Conservation (phyloP, 2,888 invertebrate species). For the Oscheius sp. region DNA sequence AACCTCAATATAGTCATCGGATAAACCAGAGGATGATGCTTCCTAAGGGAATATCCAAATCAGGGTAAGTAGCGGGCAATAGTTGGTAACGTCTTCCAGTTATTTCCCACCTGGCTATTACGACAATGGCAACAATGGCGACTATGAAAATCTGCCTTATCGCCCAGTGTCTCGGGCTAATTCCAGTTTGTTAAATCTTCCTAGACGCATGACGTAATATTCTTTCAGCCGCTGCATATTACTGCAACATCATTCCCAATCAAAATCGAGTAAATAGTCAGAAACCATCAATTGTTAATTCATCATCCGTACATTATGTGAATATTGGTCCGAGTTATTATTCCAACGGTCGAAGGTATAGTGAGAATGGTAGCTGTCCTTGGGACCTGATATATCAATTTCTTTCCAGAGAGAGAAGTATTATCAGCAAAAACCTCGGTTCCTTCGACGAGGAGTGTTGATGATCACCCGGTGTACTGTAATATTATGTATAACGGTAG, state of each 20-base stretch:
- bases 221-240: conserved; percentile 32
- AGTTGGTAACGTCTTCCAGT: background rate
- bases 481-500: conserved; percentile 4
- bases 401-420: conserved; percentile 7
- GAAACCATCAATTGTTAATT: background rate
- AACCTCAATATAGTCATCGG: conserved; percentile 12
- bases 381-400: background rate
- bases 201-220: background rate
- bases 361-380: conserved; percentile 7
- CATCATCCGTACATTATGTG: conserved; percentile 28
- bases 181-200: conserved; percentile 12
- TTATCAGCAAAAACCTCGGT: conserved; percentile 21
- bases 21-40: conserved; percentile 14
- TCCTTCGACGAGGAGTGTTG: conserved; percentile 12
- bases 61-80: conserved; percentile 10
- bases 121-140: background rate
- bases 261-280: no score
- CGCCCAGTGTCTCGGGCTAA: conserved; percentile 23
- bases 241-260: conserved; percentile 9
- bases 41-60: conserved; percentile 31
- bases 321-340: conserved; percentile 19
- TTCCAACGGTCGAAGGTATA: conserved; percentile 20
- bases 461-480: conserved; percentile 25
- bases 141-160: conserved; percentile 1
- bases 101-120: conserved; percentile 12